A percentile compares a stretch with the other conserved stretches of the same genome.
Evolutionary conservation across 2,113 vertebrate species (phyloP).

Genomic region (Vanacampus margaritifer): DNA sequence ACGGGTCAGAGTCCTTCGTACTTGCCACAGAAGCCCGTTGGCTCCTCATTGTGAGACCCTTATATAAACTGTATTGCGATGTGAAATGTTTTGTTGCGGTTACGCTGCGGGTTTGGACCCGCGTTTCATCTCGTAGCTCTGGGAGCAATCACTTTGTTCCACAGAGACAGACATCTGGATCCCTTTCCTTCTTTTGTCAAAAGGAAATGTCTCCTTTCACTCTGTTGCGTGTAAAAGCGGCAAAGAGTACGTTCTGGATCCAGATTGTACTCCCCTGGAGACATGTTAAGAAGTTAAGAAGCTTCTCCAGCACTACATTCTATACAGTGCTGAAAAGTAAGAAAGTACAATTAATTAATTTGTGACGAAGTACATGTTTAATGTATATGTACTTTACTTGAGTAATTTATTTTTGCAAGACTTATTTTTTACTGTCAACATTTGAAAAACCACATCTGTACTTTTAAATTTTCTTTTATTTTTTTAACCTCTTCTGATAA

Average conservation of each 20-base stretch:
- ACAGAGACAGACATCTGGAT: slow-evolving; percentile 59
- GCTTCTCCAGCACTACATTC: not conserved
- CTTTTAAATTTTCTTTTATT: not conserved
- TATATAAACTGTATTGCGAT: slow-evolving; percentile 60
- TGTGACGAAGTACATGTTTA: no score
- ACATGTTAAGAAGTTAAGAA: slow-evolving; percentile 10
- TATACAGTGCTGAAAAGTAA: not conserved
- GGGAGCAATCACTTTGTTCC: slow-evolving; percentile 69
- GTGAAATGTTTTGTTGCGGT: slow-evolving; percentile 69
- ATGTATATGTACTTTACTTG: not conserved
- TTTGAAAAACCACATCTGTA: no score
- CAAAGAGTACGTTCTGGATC: slow-evolving; percentile 27
- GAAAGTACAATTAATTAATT: not conserved
- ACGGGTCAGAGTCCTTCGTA: slow-evolving; percentile 23
- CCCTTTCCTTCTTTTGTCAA: slow-evolving; percentile 60
- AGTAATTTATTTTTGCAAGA: not conserved
- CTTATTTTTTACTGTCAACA: no score
- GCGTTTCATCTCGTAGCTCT: slow-evolving; percentile 72
- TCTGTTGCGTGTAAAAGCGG: slow-evolving; percentile 35
- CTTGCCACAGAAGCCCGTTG: slow-evolving; percentile 46
- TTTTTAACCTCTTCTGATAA: no score
- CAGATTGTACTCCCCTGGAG: not conserved
- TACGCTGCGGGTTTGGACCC: slow-evolving; percentile 64
- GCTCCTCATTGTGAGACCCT: slow-evolving; percentile 55
- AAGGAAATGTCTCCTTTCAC: slow-evolving; percentile 62